These are phyloP conservation scores for Mythimna albipuncta DNA, from an alignment of 2,888 invertebrate genomes.

Conservation along the genomic window DNA sequence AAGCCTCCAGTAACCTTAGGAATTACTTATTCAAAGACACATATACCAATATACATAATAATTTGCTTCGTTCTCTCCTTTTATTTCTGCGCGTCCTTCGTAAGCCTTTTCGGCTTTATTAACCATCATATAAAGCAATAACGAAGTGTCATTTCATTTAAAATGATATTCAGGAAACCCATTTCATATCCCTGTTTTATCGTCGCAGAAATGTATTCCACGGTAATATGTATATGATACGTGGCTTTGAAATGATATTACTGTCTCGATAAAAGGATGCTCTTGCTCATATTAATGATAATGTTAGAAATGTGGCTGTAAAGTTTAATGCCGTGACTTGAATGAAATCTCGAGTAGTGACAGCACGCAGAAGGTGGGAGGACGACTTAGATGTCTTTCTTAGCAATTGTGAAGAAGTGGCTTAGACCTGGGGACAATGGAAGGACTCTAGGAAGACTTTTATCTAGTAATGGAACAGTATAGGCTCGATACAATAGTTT, in stretches of 20 bases:
- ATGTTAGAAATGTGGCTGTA: slow-evolving; percentile 6
- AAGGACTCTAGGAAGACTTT: too few species aligned
- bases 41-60: slow-evolving; percentile 16
- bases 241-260: slow-evolving; percentile 5
- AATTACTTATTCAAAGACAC: slow-evolving; percentile 10
- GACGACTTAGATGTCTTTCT: too few species aligned
- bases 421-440: too few species aligned
- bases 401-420: too few species aligned
- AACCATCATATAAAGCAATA: slow-evolving; percentile 39
- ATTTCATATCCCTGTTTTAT: slow-evolving; percentile 37
- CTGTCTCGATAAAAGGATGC: slow-evolving; percentile 11
- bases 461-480: too few species aligned
- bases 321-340: too few species aligned
- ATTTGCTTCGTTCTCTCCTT: slow-evolving; percentile 19
- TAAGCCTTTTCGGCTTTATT: slow-evolving; percentile 26
- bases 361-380: too few species aligned
- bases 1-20: neutral
- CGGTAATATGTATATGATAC: neutral
- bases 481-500: too few species aligned
- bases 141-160: slow-evolving; percentile 39
- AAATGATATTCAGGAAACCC: slow-evolving; percentile 31
- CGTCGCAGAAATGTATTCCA: slow-evolving; percentile 7
- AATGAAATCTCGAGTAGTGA: too few species aligned
- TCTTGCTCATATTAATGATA: slow-evolving; percentile 8
- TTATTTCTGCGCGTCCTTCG: slow-evolving; percentile 22